Conservation (phyloP, 1,140 invertebrate genomes). For the Aphis craccivora region DNA sequence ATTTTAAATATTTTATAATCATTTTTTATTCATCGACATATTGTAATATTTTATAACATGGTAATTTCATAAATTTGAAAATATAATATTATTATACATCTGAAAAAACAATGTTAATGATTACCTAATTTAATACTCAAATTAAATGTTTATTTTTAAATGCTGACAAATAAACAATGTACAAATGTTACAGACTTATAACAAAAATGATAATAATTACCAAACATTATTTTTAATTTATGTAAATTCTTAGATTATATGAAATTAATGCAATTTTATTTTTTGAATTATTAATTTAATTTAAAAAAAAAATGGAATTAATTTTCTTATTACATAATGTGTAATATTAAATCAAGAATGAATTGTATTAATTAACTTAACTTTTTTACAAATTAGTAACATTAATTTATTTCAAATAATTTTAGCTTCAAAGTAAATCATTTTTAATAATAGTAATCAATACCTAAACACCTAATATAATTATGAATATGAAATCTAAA, state of each 20-base stretch:
- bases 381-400: no score
- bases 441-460: background rate
- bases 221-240: background rate
- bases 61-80: no score
- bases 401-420: background rate
- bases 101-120: background rate
- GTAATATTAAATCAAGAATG: no score
- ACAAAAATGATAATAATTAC: background rate
- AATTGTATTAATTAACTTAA: no score
- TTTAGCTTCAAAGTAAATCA: background rate
- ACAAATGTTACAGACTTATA: no score
- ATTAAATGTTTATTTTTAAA: background rate
- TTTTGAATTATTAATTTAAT: background rate
- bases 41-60: no score
- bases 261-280: background rate
- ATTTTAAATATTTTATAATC: no score
- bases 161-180: no score
- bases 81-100: no score
- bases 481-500: background rate
- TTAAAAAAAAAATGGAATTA: background rate
- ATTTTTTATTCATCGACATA: no score
- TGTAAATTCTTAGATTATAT: background rate
- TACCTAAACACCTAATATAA: background rate
- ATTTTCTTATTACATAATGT: background rate
- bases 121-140: background rate